These are phyloP conservation scores for Lutjanus erythropterus DNA, from an alignment of 2,113 vertebrate species.

Conservation along the genomic window DNA sequence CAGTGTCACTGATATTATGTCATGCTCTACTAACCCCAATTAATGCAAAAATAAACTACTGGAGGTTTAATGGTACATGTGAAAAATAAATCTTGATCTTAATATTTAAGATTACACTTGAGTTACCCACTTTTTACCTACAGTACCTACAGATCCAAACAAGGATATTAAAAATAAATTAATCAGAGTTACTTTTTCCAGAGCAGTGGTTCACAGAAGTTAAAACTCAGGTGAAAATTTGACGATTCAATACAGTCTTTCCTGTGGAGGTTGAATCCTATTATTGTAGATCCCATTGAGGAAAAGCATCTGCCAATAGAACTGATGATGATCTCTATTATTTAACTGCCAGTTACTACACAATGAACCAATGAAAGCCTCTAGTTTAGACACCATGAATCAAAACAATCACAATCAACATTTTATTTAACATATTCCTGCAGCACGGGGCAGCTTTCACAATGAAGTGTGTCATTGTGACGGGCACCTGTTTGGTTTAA, in stretches of 20 bases:
- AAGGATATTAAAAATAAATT: too few species aligned
- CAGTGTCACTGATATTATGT: too few species aligned
- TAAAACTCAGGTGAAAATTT: too few species aligned
- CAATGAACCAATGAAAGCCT: conserved; percentile 11
- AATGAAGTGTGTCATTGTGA: neutral
- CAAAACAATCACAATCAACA: neutral
- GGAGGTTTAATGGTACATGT: neutral
- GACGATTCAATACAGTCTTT: neutral
- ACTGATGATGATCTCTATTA: neutral
- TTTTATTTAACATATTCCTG: conserved; percentile 28
- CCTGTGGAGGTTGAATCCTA: neutral
- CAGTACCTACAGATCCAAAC: too few species aligned
- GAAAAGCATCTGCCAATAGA: conserved; percentile 29
- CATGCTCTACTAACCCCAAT: too few species aligned
- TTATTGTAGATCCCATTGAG: conserved; percentile 4
- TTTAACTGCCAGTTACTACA: conserved; percentile 15
- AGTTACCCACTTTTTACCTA: too few species aligned
- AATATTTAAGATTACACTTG: too few species aligned
- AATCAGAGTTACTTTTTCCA: too few species aligned
- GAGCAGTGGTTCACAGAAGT: too few species aligned
- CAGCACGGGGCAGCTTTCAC: neutral
- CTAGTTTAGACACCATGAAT: conserved; percentile 6
- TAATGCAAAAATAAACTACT: neutral
- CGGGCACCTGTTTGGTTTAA: neutral
- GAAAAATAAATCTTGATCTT: too few species aligned